Evolutionary conservation across 92 coral and sea anemone genomes (phyloP).

Genomic region (Anthopleura xanthogrammica): DNA sequence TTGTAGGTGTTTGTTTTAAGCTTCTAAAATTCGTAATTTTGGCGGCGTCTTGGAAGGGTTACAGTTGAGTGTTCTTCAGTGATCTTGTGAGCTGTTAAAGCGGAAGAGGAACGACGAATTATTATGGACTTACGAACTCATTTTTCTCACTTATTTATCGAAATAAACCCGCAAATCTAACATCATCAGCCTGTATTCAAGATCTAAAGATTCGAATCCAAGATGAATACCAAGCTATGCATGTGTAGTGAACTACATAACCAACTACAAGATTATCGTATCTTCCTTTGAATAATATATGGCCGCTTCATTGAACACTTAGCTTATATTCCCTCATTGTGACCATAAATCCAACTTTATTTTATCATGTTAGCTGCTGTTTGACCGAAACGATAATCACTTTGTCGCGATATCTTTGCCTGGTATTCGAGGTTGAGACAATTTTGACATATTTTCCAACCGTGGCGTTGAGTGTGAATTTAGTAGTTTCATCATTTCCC

Average conservation of each 20-base stretch:
- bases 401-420: background rate
- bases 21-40: background rate
- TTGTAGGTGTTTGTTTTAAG: background rate
- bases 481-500: background rate
- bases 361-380: background rate
- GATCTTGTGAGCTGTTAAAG: background rate
- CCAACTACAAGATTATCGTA: background rate
- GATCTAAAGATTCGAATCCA: background rate
- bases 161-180: background rate
- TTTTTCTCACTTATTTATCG: background rate
- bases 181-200: background rate
- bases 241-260: background rate
- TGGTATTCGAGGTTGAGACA: background rate
- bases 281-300: slow-evolving; percentile 2
- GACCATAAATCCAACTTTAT: background rate
- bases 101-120: background rate
- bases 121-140: background rate
- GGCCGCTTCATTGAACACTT: background rate
- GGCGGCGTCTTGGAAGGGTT: background rate
- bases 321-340: background rate
- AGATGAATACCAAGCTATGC: background rate
- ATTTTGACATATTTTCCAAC: background rate
- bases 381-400: background rate
- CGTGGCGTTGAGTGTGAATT: background rate
- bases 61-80: slow-evolving; percentile 1